These are phyloP conservation scores for Liasis olivaceus DNA, from an alignment of 2,797 vertebrate species.

Conservation along the genomic window DNA sequence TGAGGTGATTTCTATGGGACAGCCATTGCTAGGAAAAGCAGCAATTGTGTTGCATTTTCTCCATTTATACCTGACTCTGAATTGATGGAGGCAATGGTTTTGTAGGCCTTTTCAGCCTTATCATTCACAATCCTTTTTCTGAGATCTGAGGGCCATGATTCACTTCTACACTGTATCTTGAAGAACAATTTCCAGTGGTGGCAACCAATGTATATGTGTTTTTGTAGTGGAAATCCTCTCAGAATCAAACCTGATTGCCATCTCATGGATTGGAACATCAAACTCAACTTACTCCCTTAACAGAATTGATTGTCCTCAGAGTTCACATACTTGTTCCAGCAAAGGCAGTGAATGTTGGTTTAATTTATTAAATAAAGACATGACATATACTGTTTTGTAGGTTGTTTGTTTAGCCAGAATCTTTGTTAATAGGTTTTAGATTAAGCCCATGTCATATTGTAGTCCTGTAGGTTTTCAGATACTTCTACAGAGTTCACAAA, in stretches of 20 bases:
- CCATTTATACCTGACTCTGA: neutral
- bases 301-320: neutral
- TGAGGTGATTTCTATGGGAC: neutral
- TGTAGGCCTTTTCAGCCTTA: neutral
- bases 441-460: neutral
- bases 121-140: neutral
- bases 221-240: neutral
- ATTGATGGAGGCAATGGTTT: neutral
- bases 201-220: neutral
- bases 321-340: neutral
- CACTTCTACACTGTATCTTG: neutral
- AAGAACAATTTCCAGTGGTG: neutral
- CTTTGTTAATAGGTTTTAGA: neutral
- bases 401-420: neutral
- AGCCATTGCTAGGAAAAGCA: neutral
- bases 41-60: neutral
- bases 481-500: neutral
- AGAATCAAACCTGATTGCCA: neutral
- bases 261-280: neutral
- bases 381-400: neutral
- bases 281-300: neutral
- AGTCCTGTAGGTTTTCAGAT: neutral
- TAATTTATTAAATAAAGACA: neutral
- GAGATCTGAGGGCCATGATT: neutral
- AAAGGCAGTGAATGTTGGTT: neutral